Conservation (phyloP, 2,113 vertebrate species). For the Phainopepla nitens region DNA sequence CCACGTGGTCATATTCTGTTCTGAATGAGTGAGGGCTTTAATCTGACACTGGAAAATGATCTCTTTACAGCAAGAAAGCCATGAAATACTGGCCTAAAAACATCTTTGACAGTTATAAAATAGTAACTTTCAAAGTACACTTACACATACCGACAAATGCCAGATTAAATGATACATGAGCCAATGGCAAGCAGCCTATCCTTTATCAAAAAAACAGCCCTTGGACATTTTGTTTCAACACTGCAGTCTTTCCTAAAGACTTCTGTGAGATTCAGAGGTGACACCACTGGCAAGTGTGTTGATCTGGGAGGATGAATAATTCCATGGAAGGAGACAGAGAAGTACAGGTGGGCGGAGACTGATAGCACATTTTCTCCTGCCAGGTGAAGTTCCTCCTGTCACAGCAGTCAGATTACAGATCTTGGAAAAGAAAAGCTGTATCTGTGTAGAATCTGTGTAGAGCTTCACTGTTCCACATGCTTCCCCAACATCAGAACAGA, state of each 20-base stretch:
- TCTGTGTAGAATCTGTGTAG: not conserved
- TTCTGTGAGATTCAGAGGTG: not conserved
- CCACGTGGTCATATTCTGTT: not conserved
- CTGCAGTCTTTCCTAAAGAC: not conserved
- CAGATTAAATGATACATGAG: not conserved
- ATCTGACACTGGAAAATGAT: not conserved
- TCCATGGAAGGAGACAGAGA: not conserved
- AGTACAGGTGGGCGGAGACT: not conserved
- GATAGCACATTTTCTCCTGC: not conserved
- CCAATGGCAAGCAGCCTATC: not conserved
- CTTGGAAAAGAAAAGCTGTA: not conserved
- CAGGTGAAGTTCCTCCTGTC: not conserved
- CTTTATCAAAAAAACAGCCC: not conserved
- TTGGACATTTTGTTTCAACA: not conserved
- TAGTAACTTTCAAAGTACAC: not conserved
- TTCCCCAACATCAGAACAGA: not conserved
- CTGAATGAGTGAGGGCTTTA: not conserved
- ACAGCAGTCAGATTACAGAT: not conserved
- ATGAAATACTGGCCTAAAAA: not conserved
- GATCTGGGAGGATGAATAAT: not conserved
- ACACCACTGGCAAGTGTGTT: accelerated
- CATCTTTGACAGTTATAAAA: not conserved
- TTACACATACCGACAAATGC: not conserved
- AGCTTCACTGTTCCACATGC: not conserved
- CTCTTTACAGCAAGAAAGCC: not conserved